Percentiles rank a stretch among this genome's conserved stretches.
These are phyloP conservation scores for Macrophya annulata DNA, from an alignment of 2,888 invertebrate species.

Conservation along the genomic window DNA sequence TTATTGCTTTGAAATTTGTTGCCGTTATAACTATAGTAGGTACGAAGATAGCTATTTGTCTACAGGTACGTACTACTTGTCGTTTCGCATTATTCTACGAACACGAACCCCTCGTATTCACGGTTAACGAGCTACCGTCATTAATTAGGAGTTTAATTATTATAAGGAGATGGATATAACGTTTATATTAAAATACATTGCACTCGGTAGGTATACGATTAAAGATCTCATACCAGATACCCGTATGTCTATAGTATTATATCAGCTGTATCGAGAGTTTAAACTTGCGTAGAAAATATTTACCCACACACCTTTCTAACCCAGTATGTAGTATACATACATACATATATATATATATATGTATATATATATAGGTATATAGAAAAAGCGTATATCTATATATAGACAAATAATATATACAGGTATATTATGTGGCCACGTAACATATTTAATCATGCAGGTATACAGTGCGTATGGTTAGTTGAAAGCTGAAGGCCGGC, in stretches of 20 bases:
- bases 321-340: neutral
- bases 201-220: slow-evolving; percentile 6
- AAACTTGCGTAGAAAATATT: slow-evolving; percentile 20
- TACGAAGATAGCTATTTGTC: neutral
- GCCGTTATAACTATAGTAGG: neutral
- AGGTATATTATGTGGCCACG: slow-evolving; percentile 43
- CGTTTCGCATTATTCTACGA: slow-evolving; percentile 44
- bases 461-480: slow-evolving; percentile 49
- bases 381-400: slow-evolving; percentile 21
- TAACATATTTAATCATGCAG: slow-evolving; percentile 54
- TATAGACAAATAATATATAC: slow-evolving; percentile 23
- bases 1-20: slow-evolving; percentile 13
- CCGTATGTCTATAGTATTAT: neutral
- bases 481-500: slow-evolving; percentile 71
- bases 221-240: slow-evolving; percentile 31
- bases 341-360: neutral
- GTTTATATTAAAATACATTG: slow-evolving; percentile 51
- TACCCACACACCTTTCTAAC: neutral
- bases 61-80: neutral
- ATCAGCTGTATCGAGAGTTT: neutral
- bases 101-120: slow-evolving; percentile 26
- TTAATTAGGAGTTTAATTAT: slow-evolving; percentile 52
- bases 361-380: no score
- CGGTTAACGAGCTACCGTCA: slow-evolving; percentile 51
- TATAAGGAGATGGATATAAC: slow-evolving; percentile 36